Conservation (phyloP, 2,797 vertebrate species). For the Hybognathus amarus region DNA sequence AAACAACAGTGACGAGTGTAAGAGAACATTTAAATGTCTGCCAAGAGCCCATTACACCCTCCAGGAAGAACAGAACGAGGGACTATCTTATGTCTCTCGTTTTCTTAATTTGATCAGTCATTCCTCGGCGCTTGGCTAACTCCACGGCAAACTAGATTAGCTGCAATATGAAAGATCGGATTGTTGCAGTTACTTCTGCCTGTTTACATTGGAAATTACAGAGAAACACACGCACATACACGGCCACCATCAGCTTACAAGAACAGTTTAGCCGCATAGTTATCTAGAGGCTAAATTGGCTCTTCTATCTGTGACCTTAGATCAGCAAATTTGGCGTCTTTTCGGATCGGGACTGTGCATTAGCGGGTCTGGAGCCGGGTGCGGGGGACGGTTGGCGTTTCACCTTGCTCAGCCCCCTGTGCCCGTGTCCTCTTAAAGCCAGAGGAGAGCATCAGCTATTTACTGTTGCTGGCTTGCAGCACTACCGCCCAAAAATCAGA, state of each 20-base stretch:
- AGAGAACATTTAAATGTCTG: constrained; percentile 68
- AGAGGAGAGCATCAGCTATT: constrained; percentile 58
- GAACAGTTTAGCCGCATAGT: background rate
- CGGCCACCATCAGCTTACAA: background rate
- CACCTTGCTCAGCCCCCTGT: constrained; percentile 55
- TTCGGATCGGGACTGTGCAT: constrained; percentile 7
- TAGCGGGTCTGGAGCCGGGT: constrained; percentile 28
- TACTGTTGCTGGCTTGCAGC: constrained; percentile 56
- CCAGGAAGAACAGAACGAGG: constrained; percentile 49
- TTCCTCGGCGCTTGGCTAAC: constrained; percentile 47
- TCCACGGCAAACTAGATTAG: constrained; percentile 56
- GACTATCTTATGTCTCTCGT: constrained; percentile 50
- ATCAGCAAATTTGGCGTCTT: constrained; percentile 24
- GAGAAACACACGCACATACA: background rate
- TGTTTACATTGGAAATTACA: constrained; percentile 59
- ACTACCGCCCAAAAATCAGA: constrained; percentile 64
- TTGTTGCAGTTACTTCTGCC: constrained; percentile 54
- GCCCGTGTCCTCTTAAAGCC: constrained; percentile 51
- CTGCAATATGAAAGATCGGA: constrained; percentile 54
- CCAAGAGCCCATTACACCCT: constrained; percentile 59
- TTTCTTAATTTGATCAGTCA: constrained; percentile 60
- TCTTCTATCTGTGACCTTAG: constrained; percentile 26
- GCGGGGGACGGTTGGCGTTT: constrained; percentile 33
- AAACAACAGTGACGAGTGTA: constrained; percentile 50
- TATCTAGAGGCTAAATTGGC: constrained; percentile 25